These are phyloP conservation scores for Rhinogobio ventralis DNA, from an alignment of 2,797 vertebrate genomes.

Conservation along the genomic window DNA sequence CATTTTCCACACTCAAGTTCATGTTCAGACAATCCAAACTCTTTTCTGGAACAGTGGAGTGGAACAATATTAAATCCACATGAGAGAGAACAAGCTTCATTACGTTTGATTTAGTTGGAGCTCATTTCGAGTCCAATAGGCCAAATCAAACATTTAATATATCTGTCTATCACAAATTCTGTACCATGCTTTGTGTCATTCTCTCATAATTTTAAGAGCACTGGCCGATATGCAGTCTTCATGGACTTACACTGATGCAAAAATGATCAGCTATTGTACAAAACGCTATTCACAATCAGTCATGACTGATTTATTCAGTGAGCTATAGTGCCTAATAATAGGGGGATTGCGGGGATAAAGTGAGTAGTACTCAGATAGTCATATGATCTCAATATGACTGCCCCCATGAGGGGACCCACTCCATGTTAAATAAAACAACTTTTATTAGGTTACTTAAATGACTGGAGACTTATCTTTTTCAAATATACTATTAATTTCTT, in stretches of 20 bases:
- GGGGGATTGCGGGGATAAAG: background rate
- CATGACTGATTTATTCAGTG: background rate
- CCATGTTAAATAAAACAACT: background rate
- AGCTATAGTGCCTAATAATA: background rate
- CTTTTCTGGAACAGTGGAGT: constrained; percentile 7
- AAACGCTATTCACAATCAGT: background rate
- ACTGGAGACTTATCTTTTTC: background rate
- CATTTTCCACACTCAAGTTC: constrained; percentile 14
- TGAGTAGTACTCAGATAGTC: background rate
- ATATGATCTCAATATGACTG: background rate
- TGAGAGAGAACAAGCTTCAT: background rate
- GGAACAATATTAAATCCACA: constrained; percentile 33
- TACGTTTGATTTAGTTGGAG: constrained; percentile 17
- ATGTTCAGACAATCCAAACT: constrained; percentile 22
- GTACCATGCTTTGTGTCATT: background rate
- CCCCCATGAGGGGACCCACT: background rate
- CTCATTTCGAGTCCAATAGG: background rate
- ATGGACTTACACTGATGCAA: too few species aligned
- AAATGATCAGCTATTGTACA: background rate
- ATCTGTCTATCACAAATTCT: background rate
- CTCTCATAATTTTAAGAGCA: background rate
- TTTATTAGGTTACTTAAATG: background rate
- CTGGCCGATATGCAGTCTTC: too few species aligned
- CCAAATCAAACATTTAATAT: constrained; percentile 29
- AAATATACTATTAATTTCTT: background rate